Percentiles rank a stretch among this genome's conserved stretches.
These are phyloP conservation scores for Apamea sordens DNA, from an alignment of 2,888 invertebrate species.

Conservation along the genomic window DNA sequence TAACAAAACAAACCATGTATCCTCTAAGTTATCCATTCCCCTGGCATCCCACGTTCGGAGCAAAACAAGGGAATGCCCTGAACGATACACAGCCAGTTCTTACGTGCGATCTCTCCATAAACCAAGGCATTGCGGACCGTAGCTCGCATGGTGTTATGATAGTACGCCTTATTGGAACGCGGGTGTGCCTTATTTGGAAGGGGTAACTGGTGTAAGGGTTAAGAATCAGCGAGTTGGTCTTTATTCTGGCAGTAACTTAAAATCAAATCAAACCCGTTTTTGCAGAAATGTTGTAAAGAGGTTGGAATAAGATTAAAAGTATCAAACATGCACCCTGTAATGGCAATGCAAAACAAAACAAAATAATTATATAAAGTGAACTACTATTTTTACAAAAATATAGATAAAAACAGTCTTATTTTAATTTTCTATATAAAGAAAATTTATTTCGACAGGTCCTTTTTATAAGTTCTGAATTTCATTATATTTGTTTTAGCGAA, in stretches of 20 bases:
- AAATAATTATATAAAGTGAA: not conserved
- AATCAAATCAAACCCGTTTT: not conserved
- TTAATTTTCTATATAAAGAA: not conserved
- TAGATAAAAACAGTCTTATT: not conserved
- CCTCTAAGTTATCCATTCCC: constrained; percentile 30
- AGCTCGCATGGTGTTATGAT: constrained; percentile 73
- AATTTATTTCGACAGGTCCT: no score
- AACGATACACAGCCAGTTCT: constrained; percentile 63
- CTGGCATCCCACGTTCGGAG: constrained; percentile 51
- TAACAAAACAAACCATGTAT: constrained; percentile 40
- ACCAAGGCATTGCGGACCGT: constrained; percentile 59
- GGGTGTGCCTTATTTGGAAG: constrained; percentile 62
- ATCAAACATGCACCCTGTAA: not conserved
- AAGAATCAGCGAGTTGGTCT: constrained; percentile 36
- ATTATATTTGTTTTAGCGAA: no score
- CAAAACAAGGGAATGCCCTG: constrained; percentile 48
- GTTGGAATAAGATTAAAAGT: not conserved
- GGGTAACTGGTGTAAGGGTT: constrained; percentile 41
- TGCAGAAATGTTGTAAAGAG: not conserved
- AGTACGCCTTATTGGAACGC: constrained; percentile 72
- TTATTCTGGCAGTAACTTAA: not conserved
- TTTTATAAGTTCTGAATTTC: no score
- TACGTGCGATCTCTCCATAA: constrained; percentile 67
- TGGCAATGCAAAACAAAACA: not conserved
- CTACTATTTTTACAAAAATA: not conserved